Base-by-base conservation (phyloP, 2,797 vertebrate genomes). In the Uromys caudimaculatus region DNA sequence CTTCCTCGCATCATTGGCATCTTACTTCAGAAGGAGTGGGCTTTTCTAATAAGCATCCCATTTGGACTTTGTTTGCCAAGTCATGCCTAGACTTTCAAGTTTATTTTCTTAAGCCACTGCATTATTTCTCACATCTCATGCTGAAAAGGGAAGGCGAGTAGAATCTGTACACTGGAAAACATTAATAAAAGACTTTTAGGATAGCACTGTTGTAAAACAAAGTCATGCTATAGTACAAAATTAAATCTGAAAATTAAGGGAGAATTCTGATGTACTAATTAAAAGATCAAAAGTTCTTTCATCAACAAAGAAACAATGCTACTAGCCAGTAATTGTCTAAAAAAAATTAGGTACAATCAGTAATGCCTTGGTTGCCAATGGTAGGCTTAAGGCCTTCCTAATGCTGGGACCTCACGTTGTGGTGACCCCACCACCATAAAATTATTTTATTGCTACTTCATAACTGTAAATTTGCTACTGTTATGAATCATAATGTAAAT, bases 1-100 rank as follows among this genome's bases (percentile, higher is more conserved):
- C 96, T 97, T 96, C 41, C 78, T 96, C 14, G 2, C 93, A 81
- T 93, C 89, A 83, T 56, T 97, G 78, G 27, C 62, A 95, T 84
- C 76, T 95, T 76, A 47, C 38, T 91, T 95, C 76, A 87, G 69
- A 95, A 94, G 62, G 32, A 91, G 38, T 54, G 58, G 58, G 10
- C 41, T 96, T 97, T 97, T 86, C 69, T 95, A 95, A 94, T 81
- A 94, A 92, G n/a, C 32, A 62, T 84, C 73, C 96, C 76, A 87
- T 95, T 96, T 92, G 91, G 17, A 89, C 50, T 95, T 95, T 95
- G 94, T 96, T 96, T 97, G 86, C 44, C 75, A 81, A 95, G 69
- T 14, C 79, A 77, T 81, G 52, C 78, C 58, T 95, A 96, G 69
- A 89, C 69, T 87, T 97, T 93, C 62, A 60, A 95, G 83, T 93